phyloP scores from a whole-genome alignment of 1,140 invertebrate genomes.

The Megalopta genalis region DNA sequence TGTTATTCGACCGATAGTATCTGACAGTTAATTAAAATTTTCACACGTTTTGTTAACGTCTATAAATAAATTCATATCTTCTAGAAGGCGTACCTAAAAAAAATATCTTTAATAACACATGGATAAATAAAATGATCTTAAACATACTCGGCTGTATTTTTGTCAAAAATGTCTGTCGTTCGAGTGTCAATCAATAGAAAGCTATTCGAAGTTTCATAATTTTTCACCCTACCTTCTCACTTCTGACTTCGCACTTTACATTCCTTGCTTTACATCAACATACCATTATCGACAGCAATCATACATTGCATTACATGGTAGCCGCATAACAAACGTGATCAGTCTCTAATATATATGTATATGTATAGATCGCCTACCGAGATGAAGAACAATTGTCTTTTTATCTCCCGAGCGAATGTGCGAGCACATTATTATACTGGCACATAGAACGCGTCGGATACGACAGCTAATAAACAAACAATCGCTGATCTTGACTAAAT shows the following conservation, averaged over 20 bases:
- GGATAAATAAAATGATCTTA: no score
- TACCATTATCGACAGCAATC: not conserved
- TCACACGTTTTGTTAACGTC: no score
- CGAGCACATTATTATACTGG: conserved; percentile 22
- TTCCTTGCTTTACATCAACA: not conserved
- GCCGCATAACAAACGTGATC: conserved; percentile 17
- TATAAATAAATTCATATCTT: no score
- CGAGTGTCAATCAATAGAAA: not conserved
- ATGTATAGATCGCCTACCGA: conserved; percentile 13
- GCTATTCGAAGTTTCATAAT: not conserved
- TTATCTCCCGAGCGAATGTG: not conserved
- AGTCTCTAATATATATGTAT: not conserved
- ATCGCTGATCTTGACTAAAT: conserved; percentile 9
- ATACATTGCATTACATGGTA: conserved; percentile 10
- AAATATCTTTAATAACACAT: no score
- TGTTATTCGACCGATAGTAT: no score
- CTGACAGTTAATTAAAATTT: no score
- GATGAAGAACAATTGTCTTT: conserved; percentile 32
- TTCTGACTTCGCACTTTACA: not conserved
- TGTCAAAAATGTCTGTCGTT: no score
- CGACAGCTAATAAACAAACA: conserved; percentile 44
- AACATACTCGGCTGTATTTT: no score
- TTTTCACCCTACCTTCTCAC: no score
- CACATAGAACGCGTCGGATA: not conserved
- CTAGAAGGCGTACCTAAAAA: no score